Evolutionary conservation across 2,888 invertebrate species (phyloP).

Genomic region (Muscina levida): DNA sequence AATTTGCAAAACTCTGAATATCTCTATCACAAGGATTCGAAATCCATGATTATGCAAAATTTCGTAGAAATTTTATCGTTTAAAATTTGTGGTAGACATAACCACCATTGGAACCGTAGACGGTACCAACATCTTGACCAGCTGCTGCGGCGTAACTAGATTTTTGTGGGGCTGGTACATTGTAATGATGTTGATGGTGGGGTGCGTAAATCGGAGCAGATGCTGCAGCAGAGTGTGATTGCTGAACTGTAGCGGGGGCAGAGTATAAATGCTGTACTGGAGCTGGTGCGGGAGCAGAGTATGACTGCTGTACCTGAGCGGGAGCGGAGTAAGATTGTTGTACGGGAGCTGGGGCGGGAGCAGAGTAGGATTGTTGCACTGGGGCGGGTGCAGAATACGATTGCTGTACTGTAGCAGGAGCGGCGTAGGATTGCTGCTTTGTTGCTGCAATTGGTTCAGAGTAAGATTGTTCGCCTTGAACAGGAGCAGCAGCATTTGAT

Average conservation of each 20-base stretch:
- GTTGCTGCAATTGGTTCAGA: constrained; percentile 1
- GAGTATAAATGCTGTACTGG: constrained; percentile 36
- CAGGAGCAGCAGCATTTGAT: constrained; percentile 6
- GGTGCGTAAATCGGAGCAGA: constrained; percentile 53
- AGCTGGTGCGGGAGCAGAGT: constrained; percentile 45
- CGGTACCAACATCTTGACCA: constrained; percentile 67
- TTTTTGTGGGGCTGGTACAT: constrained; percentile 55
- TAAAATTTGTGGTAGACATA: constrained; percentile 70
- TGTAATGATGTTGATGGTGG: too few species aligned
- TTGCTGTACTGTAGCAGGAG: constrained; percentile 30
- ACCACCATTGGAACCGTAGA: constrained; percentile 72
- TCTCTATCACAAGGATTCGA: constrained; percentile 10
- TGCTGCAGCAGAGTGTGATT: constrained; percentile 23
- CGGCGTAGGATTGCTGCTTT: constrained; percentile 3
- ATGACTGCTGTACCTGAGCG: constrained; percentile 41
- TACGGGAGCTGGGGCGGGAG: constrained; percentile 40
- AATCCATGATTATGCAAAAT: background rate
- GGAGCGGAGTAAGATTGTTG: constrained; percentile 44
- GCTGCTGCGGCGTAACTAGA: constrained; percentile 39
- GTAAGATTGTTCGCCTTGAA: constrained; percentile 22
- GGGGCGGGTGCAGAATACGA: constrained; percentile 48
- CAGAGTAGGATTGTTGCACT: constrained; percentile 38
- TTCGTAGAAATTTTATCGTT: constrained; percentile 22
- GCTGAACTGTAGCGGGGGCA: constrained; percentile 17
- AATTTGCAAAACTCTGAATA: background rate